Evolutionary conservation across 2,888 invertebrate species (phyloP), one percentile per base, ranked within the genome.

Genomic region (Ophion obscuratus): DNA sequence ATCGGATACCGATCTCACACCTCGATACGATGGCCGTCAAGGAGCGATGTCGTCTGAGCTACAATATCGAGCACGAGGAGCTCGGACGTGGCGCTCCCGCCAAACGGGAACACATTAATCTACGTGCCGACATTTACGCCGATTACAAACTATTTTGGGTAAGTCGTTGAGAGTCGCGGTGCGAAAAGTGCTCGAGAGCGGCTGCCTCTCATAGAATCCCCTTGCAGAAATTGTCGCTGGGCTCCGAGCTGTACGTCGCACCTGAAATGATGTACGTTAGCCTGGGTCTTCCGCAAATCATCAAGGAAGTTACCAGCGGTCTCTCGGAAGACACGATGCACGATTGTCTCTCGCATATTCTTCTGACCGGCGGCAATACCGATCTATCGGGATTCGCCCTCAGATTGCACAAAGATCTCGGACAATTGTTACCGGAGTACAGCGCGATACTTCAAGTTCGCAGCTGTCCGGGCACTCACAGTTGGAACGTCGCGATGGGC

Each of bases 401-500:
- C 24, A 91, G 94, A 88, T 89, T 94, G 70, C 92, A 91, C 64
- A 92, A 92, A 84, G 94, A 94, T 90, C 89, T 94, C 81, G 88
- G 91, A 64, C 93, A 93, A 77, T 81, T 93, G 82, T 90, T 94
- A 74, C 94, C 94, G 10, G 92, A 94, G 53, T 90, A 94, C 85
- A 93, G 92, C 59, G 89, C 91, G 53, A 93, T 94, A 84, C 90
- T 94, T 77, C 93, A 94, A 84, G 93, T 94, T 27, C 91, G 89
- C 85, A 93, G 92, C 87, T 93, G 92, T 88, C 93, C 93, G 53
- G 94, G 93, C 83, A 92, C 92, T 47, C 93, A 93, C 85, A 94
- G 94, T 84, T 94, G 94, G 94, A 94, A 94, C 88, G 94, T 94
- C 36, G 94, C 93, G 47, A 93, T 94, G 94, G 94, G 94, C 74